Conservation (phyloP, 2,113 vertebrate genomes). For the Oncorhynchus nerka region DNA sequence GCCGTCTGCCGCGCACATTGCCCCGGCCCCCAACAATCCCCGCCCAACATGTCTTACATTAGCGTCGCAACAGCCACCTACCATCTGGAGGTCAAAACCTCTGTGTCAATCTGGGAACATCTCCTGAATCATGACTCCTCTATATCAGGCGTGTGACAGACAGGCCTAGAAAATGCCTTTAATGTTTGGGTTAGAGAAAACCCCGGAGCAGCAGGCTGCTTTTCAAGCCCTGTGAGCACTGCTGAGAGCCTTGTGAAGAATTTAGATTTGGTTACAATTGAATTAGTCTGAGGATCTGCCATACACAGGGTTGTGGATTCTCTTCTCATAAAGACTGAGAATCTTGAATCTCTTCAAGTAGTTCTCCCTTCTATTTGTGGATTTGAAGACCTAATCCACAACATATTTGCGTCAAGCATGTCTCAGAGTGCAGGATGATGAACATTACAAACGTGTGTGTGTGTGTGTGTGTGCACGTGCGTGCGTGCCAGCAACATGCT, state of each 20-base stretch:
- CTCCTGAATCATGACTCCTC: conserved; percentile 55
- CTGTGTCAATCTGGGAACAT: conserved; percentile 52
- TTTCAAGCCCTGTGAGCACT: conserved; percentile 39
- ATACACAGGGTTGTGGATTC: conserved; percentile 13
- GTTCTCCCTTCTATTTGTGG: neutral
- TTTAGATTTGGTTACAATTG: conserved; percentile 62
- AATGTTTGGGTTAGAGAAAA: conserved; percentile 59
- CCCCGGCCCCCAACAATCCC: conserved; percentile 13
- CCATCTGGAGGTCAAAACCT: conserved; percentile 64
- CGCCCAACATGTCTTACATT: conserved; percentile 56
- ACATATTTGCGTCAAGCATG: neutral
- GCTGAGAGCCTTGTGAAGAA: conserved; percentile 35
- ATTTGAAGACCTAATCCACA: neutral
- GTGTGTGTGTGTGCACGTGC: neutral
- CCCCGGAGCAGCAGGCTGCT: conserved; percentile 50
- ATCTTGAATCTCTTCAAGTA: neutral
- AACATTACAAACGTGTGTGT: no score
- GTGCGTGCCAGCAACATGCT: neutral
- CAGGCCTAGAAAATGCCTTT: conserved; percentile 62
- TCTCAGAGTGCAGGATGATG: no score
- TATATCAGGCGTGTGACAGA: conserved; percentile 64
- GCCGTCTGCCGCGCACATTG: conserved; percentile 63
- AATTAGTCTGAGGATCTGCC: conserved; percentile 46
- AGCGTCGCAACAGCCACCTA: conserved; percentile 59
- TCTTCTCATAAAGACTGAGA: neutral